Percentiles rank a stretch among this genome's conserved stretches.
Conservation (phyloP, 1,140 invertebrate species). For the Papilio aristodemus region DNA sequence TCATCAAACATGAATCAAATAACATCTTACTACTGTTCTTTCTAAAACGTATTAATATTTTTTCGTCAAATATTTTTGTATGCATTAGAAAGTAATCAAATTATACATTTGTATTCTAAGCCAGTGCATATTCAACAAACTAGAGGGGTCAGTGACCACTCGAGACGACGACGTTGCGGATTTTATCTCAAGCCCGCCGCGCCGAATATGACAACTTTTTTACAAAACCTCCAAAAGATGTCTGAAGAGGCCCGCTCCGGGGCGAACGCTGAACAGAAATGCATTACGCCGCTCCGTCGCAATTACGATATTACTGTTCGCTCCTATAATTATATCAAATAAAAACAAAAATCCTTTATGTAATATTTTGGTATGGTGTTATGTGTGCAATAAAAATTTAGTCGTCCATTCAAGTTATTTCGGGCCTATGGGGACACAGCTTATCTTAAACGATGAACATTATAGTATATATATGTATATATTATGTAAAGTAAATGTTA, state of each 20-base stretch:
- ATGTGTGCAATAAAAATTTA: too few relatives aligned
- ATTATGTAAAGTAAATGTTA: too few relatives aligned
- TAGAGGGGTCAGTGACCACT: constrained; percentile 53
- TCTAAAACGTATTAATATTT: too few relatives aligned
- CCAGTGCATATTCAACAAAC: constrained; percentile 37
- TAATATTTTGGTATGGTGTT: not conserved
- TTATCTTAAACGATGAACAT: too few relatives aligned
- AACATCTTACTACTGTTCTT: too few relatives aligned
- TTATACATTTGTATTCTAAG: constrained; percentile 42
- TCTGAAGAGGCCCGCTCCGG: constrained; percentile 53
- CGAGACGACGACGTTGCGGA: constrained; percentile 48
- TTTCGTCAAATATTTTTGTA: not conserved
- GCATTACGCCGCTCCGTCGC: constrained; percentile 38
- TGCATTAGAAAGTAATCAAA: constrained; percentile 35
- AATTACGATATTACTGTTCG: constrained; percentile 37
- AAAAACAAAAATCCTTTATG: constrained; percentile 13
- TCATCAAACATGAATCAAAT: too few relatives aligned
- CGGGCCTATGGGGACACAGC: too few relatives aligned
- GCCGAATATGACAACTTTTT: constrained; percentile 56
- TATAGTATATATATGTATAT: too few relatives aligned
- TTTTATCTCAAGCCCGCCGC: constrained; percentile 50
- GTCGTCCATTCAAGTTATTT: too few relatives aligned
- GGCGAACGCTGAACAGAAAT: constrained; percentile 39
- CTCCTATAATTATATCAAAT: constrained; percentile 16
- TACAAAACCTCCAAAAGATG: constrained; percentile 56